Base-by-base conservation (phyloP, 92 coral and sea anemone species). In the Palythoa grandiflora region DNA sequence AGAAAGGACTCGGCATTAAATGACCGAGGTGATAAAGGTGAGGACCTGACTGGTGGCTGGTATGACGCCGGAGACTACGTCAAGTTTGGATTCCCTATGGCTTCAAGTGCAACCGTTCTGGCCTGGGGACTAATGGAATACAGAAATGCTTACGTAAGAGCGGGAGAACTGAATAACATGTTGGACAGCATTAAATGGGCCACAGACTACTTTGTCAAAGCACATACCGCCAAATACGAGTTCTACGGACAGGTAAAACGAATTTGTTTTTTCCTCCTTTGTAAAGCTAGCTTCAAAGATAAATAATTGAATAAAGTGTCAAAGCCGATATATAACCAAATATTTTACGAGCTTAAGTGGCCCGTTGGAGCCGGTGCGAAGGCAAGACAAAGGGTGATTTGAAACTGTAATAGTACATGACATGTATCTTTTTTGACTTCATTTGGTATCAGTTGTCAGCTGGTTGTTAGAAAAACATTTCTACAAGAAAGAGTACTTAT, bases 31-130 rank as follows among this genome's bases (percentile, higher is more conserved):
- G 39, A 86, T 52, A 89, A 87, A 12, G 94, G 96, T 20, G 95
- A 94, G 52, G 96, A 96, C 75, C 61, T 94, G 87, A 94, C 97
- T n/a, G 98, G 98, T 11, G 98, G 97, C 35, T 94, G 98, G 98
- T 96, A 96, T 55, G 98, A 96, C 85, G 98, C 97, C 55, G 98
- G 98, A 28, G 98, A 96, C 89, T 94, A 81, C 79, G 98, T 96
- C 68, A 96, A 96, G 93, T 96, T 96, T 90, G 96, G 96, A 21
- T 96, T 96, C 74, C 98, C 98, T 37, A 96, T 96, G 98, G 98
- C 98, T n/a, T 91, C 91, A 38, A 86, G 89, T 21, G 94, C 90
- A 14, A 96, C 98, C 40, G 88, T 96, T 77, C 63, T 94, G 83
- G 96, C 95, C 77, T 94, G 98, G 98, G 98, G 98, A 35, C 86